A percentile compares a stretch with the other conserved stretches of the same genome.
Evolutionary conservation across 2,113 vertebrate species (phyloP).

Genomic region (Otis tarda): DNA sequence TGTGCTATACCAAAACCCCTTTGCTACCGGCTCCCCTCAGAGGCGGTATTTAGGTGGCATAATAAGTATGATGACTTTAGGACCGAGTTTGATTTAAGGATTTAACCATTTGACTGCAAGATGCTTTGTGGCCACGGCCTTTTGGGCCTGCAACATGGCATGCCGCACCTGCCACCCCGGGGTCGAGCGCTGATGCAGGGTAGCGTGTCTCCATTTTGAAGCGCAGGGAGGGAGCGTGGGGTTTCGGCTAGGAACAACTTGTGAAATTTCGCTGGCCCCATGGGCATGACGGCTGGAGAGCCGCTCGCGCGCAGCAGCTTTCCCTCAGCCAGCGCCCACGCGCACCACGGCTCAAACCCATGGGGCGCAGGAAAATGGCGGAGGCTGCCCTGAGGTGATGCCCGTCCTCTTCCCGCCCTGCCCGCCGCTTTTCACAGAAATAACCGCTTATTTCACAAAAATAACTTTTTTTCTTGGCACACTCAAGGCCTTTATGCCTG

Average conservation of each 20-base stretch:
- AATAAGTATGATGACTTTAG: rapidly evolving
- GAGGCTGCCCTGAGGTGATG: not conserved
- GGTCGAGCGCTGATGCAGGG: rapidly evolving
- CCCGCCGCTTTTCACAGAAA: rapidly evolving
- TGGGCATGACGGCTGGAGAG: rapidly evolving
- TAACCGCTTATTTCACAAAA: not conserved
- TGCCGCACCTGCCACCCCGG: no score
- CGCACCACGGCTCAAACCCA: no score
- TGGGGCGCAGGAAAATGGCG: not conserved
- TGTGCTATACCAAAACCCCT: rapidly evolving
- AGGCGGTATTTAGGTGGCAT: rapidly evolving
- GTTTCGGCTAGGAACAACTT: not conserved
- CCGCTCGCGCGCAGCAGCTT: rapidly evolving
- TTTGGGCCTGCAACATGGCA: no score
- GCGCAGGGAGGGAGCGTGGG: rapidly evolving
- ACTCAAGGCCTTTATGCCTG: rapidly evolving
- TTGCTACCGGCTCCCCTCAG: not conserved
- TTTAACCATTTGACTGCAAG: no score
- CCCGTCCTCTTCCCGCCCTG: not conserved
- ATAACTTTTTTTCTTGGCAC: not conserved
- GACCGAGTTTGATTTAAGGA: not conserved
- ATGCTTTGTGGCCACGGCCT: not conserved
- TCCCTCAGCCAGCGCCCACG: not conserved
- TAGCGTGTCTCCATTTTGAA: not conserved
- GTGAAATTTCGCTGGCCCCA: rapidly evolving